These are phyloP conservation scores for Zosterops borbonicus DNA, from an alignment of 2,113 vertebrate species.

Conservation along the genomic window DNA sequence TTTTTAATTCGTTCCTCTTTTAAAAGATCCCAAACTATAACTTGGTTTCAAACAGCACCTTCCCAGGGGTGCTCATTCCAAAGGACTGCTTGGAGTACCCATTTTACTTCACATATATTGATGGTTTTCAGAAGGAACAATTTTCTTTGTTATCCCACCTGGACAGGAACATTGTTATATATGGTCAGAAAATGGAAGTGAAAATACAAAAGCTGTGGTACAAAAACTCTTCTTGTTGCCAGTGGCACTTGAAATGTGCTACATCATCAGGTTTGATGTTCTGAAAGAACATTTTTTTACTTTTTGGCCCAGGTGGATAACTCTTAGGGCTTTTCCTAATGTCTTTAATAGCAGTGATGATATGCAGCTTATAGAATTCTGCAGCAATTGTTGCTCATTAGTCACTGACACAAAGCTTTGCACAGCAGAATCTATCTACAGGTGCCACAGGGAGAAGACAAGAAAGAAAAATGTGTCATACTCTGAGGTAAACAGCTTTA, in stretches of 20 bases:
- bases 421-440: conserved; percentile 4
- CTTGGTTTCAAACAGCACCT: background rate
- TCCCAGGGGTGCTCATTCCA: background rate
- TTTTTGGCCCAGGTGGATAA: background rate
- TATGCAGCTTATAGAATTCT: background rate
- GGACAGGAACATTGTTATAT: background rate
- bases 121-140: background rate
- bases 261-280: background rate
- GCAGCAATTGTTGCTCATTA: background rate
- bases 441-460: conserved; percentile 21
- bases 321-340: background rate
- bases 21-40: background rate
- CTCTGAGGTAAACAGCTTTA: conserved; percentile 19
- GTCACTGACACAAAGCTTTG: conserved; percentile 17
- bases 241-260: background rate
- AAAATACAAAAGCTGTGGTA: background rate
- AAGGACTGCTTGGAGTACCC: background rate
- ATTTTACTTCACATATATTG: background rate
- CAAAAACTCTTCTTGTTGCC: background rate
- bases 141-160: background rate
- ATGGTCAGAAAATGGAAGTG: background rate
- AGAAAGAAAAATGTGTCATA: conserved; percentile 20
- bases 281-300: background rate
- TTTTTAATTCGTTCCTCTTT: background rate
- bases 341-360: background rate